Evolutionary conservation across 2,888 invertebrate genomes (phyloP).

Genomic region (Netelia virgata): DNA sequence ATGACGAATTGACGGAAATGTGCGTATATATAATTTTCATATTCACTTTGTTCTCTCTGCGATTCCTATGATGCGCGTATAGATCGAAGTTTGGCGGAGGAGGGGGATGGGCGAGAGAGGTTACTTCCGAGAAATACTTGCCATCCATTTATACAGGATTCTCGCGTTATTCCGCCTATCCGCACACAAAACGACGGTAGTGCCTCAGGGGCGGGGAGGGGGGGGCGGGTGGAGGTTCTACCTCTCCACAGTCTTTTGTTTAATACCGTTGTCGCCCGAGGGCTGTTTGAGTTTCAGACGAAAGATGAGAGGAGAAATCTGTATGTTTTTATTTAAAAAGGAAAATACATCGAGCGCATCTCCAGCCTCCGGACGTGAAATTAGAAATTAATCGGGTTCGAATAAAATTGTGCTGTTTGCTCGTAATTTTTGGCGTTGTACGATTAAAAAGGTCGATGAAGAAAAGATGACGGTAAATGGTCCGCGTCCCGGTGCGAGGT

Average conservation of each 20-base stretch:
- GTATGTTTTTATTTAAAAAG: not conserved
- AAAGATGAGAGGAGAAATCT: not conserved
- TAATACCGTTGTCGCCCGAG: conserved; percentile 31
- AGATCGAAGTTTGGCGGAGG: not conserved
- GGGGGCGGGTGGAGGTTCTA: not conserved
- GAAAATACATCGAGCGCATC: not conserved
- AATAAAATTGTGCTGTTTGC: not conserved
- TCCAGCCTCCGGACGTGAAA: not conserved
- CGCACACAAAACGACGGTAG: not conserved
- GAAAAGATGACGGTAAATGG: not conserved
- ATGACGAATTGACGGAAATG: conserved; percentile 36
- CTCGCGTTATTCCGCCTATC: conserved; percentile 2
- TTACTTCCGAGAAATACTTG: conserved; percentile 8
- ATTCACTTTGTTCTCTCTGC: conserved; percentile 34
- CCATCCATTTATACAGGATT: conserved; percentile 3
- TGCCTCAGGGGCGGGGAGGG: not conserved
- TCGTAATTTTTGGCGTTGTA: not conserved
- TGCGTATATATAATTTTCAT: conserved; percentile 38
- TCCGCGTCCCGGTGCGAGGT: not conserved
- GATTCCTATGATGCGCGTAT: not conserved
- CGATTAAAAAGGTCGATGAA: not conserved
- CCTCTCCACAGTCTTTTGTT: conserved; percentile 39
- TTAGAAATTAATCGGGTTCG: not conserved
- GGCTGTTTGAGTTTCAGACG: conserved; percentile 8
- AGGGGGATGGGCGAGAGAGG: not conserved